These are phyloP conservation scores for Lucifuga dentata DNA, from an alignment of 2,113 vertebrate genomes.

Conservation along the genomic window DNA sequence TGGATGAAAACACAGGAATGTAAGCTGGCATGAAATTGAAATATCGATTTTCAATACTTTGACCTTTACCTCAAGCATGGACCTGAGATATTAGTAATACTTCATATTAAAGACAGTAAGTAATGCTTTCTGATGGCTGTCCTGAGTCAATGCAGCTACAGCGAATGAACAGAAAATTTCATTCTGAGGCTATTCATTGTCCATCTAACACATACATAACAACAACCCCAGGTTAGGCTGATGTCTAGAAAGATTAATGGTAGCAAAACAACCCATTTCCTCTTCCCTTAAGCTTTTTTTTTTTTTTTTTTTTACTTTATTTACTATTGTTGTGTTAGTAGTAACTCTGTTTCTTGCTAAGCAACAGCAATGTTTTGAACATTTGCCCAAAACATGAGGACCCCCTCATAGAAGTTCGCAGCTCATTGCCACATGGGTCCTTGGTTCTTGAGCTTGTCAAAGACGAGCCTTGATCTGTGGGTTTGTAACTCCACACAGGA, in stretches of 20 bases:
- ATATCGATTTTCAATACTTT: slow-evolving; percentile 2
- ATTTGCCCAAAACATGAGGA: too few species aligned
- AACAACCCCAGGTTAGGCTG: slow-evolving; percentile 40
- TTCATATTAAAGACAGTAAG: neutral
- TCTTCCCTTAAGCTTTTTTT: too few species aligned
- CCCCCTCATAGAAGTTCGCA: slow-evolving; percentile 7
- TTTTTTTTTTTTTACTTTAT: too few species aligned
- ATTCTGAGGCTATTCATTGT: slow-evolving; percentile 42
- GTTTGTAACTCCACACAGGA: neutral
- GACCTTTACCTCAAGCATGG: neutral
- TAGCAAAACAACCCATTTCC: too few species aligned
- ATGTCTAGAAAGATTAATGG: slow-evolving; percentile 25
- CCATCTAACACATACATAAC: slow-evolving; percentile 46
- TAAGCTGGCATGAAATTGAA: neutral
- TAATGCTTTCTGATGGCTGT: too few species aligned
- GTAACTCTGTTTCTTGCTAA: too few species aligned
- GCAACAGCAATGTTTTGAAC: neutral
- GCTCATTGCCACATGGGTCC: neutral
- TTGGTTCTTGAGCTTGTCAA: neutral
- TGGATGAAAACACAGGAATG: slow-evolving; percentile 14
- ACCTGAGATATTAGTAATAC: neutral
- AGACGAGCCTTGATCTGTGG: neutral
- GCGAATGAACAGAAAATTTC: slow-evolving; percentile 11
- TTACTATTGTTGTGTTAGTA: too few species aligned
- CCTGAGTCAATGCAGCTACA: neutral